Evolutionary conservation across 2,888 invertebrate species (phyloP).

Genomic region (Itoplectis maculator): DNA sequence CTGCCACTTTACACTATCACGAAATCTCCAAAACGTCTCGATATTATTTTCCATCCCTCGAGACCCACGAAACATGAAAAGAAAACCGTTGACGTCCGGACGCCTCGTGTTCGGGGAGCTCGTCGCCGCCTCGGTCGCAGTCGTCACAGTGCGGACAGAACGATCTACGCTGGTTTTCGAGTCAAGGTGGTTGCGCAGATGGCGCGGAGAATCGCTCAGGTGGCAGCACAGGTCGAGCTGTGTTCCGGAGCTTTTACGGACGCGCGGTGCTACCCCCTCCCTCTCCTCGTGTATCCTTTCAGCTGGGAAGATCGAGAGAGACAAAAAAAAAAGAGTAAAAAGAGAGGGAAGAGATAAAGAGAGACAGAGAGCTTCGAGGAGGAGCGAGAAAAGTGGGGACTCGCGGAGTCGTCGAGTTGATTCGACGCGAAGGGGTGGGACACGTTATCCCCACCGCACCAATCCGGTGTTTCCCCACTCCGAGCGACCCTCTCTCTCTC

Average conservation of each 20-base stretch:
- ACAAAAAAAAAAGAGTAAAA: constrained; percentile 72
- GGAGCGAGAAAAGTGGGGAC: constrained; percentile 73
- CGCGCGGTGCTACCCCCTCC: constrained; percentile 42
- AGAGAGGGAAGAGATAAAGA: constrained; percentile 63
- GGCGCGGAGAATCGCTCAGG: constrained; percentile 75
- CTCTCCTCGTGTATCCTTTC: constrained; percentile 40
- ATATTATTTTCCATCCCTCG: not conserved
- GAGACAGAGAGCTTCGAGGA: constrained; percentile 70
- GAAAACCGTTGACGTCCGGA: constrained; percentile 5
- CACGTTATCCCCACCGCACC: constrained; percentile 50
- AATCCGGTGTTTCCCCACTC: constrained; percentile 67
- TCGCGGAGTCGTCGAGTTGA: constrained; percentile 53
- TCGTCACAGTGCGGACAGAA: not conserved
- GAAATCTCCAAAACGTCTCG: not conserved
- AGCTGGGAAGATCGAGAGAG: constrained; percentile 6
- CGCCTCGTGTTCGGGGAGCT: not conserved
- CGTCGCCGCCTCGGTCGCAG: not conserved
- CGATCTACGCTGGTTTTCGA: constrained; percentile 3
- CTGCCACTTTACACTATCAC: too few relatives aligned
- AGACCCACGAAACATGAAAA: too few relatives aligned
- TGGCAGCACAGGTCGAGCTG: constrained; percentile 82
- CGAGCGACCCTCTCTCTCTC: constrained; percentile 23
- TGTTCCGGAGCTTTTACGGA: constrained; percentile 66
- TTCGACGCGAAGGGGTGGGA: constrained; percentile 62
- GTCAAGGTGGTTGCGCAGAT: constrained; percentile 25